Base-by-base conservation (phyloP, 23 tunicate genomes). In the Trididemnum clinides region DNA sequence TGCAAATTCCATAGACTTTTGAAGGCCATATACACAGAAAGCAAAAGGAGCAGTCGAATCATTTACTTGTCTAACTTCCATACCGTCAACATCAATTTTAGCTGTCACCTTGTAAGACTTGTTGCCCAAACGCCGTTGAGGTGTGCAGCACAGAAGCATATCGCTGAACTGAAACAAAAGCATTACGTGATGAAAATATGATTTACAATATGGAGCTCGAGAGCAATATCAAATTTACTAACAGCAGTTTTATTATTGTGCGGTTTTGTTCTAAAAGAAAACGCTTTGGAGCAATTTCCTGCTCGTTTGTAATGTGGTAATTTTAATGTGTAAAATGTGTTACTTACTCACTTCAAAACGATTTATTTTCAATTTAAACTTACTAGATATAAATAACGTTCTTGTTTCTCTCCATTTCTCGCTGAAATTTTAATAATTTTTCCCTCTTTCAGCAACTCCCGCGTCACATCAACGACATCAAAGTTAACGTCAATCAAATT, bases 361-460 rank as follows among this genome's bases (percentile, higher is more conserved):
- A n/a, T n/a, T n/a, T n/a, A n/a, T n/a, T n/a, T 44, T 10, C 15
- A 44, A 44, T 15, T 44, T 26, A 3, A 1, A 44, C 89, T 84
- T 57, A 93, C 98, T 88, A 93, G 84, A 69, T 93, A 93, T 19
- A 93, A 74, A 73, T 93, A 93, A 51, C 98, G 74, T 73, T 93
- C 98, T 64, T 93, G 83, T 85, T 93, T 93, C 71, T 93, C 98
- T 1, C 98, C 98, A 54, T 86, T 93, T 84, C 98, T 85, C 18
- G 98, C 98, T 2, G 98, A 93, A 31, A 93, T 93, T 81, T 93
- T 93, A 51, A 85, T 88, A 38, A 93, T 93, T 81, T 93, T 93
- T 62, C 98, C 98, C 81, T 93, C 98, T 64, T 82, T 85, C 49
- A 88, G 51, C 64, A 93, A 49, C 81, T 93, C 98, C 20, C 98